These are phyloP conservation scores for Halictus quadricinctus DNA, from an alignment of 2,888 invertebrate genomes.

Conservation along the genomic window DNA sequence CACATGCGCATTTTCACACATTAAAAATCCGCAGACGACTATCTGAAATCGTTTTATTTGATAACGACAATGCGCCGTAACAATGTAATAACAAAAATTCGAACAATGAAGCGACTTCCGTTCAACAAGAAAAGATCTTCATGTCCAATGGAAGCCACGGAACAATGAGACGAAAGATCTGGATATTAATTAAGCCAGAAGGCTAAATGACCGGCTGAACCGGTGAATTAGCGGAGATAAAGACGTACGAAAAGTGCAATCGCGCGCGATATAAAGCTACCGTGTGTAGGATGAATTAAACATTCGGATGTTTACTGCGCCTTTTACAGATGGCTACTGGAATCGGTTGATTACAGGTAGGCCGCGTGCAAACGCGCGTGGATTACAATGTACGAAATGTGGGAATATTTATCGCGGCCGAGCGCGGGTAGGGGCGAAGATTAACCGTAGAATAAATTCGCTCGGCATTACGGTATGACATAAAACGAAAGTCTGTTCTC, in stretches of 20 bases:
- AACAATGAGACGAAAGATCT: neutral
- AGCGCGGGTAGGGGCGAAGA: neutral
- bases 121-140: neutral
- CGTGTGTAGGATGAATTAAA: neutral
- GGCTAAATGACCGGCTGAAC: neutral
- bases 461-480: neutral
- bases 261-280: neutral
- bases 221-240: neutral
- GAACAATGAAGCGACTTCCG: neutral
- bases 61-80: neutral
- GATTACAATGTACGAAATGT: slow-evolving; percentile 6
- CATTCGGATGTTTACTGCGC: neutral
- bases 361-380: neutral
- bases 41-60: neutral
- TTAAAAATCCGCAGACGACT: neutral
- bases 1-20: neutral
- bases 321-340: neutral
- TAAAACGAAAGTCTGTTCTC: slow-evolving; percentile 19
- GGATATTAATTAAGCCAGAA: neutral
- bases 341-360: neutral
- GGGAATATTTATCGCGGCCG: neutral
- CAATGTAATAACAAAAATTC: neutral
- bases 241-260: neutral
- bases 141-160: neutral
- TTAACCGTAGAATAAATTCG: slow-evolving; percentile 30